These are phyloP conservation scores for Melanchra persicariae DNA, from an alignment of 2,888 invertebrate genomes.

Conservation along the genomic window DNA sequence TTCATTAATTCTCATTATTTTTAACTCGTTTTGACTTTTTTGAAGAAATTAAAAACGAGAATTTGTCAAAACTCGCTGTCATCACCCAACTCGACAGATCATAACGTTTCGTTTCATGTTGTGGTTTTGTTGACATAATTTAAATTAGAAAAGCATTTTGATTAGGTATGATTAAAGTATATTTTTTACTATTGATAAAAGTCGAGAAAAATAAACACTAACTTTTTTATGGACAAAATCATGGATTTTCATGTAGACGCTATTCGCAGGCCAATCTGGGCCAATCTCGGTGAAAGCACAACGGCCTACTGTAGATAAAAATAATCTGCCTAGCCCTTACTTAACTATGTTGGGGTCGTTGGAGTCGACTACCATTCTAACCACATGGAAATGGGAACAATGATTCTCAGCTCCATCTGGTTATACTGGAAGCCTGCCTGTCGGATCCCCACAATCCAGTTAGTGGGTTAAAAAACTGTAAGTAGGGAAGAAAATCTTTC, in stretches of 20 bases:
- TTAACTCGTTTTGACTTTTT: slow-evolving; percentile 70
- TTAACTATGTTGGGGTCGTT: no score
- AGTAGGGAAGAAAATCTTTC: no score
- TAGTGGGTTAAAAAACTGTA: no score
- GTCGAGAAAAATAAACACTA: neutral
- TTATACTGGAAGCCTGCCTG: no score
- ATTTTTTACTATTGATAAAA: neutral
- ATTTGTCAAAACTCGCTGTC: slow-evolving; percentile 82
- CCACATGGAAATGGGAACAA: no score
- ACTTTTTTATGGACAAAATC: neutral
- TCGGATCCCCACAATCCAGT: no score
- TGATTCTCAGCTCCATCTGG: no score
- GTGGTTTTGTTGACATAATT: slow-evolving; percentile 15
- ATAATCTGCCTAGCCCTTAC: no score
- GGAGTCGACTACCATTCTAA: no score
- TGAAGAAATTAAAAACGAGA: slow-evolving; percentile 74
- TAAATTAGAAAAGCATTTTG: no score
- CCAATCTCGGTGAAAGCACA: neutral
- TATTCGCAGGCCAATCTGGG: neutral
- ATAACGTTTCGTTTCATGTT: slow-evolving; percentile 68
- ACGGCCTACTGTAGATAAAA: no score
- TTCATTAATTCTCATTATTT: slow-evolving; percentile 64
- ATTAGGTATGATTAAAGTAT: neutral
- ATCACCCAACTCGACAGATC: slow-evolving; percentile 82
- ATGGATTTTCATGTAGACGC: neutral